Percentiles rank a stretch among this genome's conserved stretches.
Evolutionary conservation across 2,113 vertebrate genomes (phyloP).

Genomic region (Ibidorhyncha struthersii): DNA sequence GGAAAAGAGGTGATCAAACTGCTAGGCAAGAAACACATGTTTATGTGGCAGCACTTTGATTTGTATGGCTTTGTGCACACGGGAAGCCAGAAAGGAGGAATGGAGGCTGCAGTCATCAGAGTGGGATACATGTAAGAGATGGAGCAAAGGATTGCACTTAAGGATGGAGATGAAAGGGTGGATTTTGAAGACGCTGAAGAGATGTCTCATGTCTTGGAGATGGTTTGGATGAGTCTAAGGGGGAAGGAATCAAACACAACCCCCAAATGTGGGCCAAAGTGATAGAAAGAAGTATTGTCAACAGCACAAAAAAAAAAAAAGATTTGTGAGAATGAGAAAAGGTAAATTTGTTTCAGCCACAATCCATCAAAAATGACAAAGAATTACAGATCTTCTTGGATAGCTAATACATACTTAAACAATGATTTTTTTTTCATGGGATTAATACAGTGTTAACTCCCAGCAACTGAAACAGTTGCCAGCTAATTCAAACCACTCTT

Average conservation of each 20-base stretch:
- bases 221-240: background rate
- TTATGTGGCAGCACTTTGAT: background rate
- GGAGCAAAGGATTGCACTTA: background rate
- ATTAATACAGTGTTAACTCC: background rate
- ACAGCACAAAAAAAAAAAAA: background rate
- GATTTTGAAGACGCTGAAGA: background rate
- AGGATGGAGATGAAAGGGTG: background rate
- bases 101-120: background rate
- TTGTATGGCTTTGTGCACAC: background rate
- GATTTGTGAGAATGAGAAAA: background rate
- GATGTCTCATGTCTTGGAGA: background rate
- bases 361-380: background rate
- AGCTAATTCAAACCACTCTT: background rate
- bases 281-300: background rate
- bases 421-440: background rate
- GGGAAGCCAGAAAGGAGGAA: background rate
- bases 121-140: background rate
- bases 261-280: background rate
- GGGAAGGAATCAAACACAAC: background rate
- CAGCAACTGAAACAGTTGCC: background rate
- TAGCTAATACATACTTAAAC: background rate
- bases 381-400: background rate
- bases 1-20: background rate
- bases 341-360: background rate
- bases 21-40: background rate